These are phyloP conservation scores for Agrilus cyanescens DNA, from an alignment of 2,888 invertebrate species.

Conservation along the genomic window DNA sequence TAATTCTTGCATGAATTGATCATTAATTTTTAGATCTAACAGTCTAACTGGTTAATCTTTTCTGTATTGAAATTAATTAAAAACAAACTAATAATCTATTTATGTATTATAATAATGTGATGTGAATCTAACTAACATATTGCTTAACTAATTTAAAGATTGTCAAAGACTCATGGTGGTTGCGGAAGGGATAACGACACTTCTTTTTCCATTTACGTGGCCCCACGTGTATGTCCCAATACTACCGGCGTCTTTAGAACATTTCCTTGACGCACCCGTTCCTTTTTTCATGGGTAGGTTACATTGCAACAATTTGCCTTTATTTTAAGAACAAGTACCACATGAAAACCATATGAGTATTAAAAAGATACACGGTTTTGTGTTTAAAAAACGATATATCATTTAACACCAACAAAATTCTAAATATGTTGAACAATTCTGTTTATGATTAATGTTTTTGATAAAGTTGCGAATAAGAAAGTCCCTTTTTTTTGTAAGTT, in stretches of 20 bases:
- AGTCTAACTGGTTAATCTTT: background rate
- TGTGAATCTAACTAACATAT: constrained; percentile 2
- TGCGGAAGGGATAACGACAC: constrained; percentile 81
- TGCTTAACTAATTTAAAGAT: constrained; percentile 44
- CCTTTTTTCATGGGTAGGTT: constrained; percentile 91
- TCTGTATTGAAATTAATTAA: background rate
- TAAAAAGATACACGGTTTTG: too few relatives aligned
- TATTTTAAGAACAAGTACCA: too few relatives aligned
- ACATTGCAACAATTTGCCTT: too few relatives aligned
- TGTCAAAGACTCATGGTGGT: constrained; percentile 93
- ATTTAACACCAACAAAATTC: too few relatives aligned
- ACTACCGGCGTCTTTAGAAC: constrained; percentile 84
- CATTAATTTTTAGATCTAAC: too few relatives aligned
- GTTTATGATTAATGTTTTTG: too few relatives aligned
- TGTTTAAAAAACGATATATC: too few relatives aligned
- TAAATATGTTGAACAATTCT: too few relatives aligned
- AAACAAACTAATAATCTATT: background rate
- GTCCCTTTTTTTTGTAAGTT: too few relatives aligned
- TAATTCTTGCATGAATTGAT: too few relatives aligned
- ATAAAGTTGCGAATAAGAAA: too few relatives aligned
- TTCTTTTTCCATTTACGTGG: constrained; percentile 94
- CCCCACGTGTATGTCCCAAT: constrained; percentile 99
- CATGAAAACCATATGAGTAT: too few relatives aligned
- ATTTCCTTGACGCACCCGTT: constrained; percentile 97
- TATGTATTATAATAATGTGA: constrained; percentile 3